Base-by-base conservation (phyloP, 2,797 vertebrate genomes). In the Acanthopagrus latus region DNA sequence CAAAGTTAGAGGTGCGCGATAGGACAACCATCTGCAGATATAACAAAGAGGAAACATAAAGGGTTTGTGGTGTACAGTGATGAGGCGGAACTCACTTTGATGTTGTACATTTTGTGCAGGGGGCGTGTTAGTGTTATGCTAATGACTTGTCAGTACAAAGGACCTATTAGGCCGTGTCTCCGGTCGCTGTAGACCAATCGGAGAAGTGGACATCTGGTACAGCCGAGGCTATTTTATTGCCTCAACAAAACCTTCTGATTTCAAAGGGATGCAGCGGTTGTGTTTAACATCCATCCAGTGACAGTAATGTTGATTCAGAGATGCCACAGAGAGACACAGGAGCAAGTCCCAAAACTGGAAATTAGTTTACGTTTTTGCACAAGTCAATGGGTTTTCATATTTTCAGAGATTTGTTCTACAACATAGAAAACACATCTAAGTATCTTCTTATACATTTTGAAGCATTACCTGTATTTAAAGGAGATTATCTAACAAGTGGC, bases 1-100 rank as follows among this genome's bases (percentile, higher is more conserved):
- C 1, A 55, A 58, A 80, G 77, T 87, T 68, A 83, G 67, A 74
- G 73, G 63, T 74, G 68, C 0, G 14, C 68, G 74, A 84, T 74
- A 74, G 41, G 70, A 75, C 70, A 67, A 69, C 65, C 57, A 73
- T 82, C 43, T 73, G 82, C 67, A 78, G 58, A 81, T 76, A 71
- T 83, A 84, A 88, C 73, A 80, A 90, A 80, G 67, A 59, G 44
- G n/a, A 59, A 67, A 68, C 71, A 81, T 80, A 78, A 87, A 87
- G 79, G 58, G 70, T 73, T 89, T 91, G 69, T 52, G 76, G 25
- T 72, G 52, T 83, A 72, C 29, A 38, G 58, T n/a, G 64, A 56
- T 69, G 74, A 82, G 72, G 41, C 67, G 52, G 80, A 52, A 80
- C 74, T 81, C 27, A 44, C 81, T 91, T 86, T 86, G 82, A 93